phyloP scores from a whole-genome alignment of 2,113 vertebrate genomes.

The Pelmatolapia mariae region DNA sequence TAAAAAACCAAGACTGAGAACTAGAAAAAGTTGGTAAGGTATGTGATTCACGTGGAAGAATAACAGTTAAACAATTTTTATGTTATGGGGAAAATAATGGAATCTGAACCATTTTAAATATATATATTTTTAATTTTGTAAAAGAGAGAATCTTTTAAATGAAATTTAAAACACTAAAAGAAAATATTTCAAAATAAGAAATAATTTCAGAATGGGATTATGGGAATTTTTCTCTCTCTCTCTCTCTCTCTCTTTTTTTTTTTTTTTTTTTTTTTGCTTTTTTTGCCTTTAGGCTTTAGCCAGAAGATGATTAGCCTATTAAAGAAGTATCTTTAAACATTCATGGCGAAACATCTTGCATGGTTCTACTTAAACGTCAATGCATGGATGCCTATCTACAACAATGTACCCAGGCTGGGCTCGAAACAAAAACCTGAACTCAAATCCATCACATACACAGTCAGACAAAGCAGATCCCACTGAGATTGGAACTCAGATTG shows the following conservation, averaged over 20 bases:
- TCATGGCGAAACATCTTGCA: not conserved
- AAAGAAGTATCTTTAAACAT: not conserved
- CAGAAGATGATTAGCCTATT: not conserved
- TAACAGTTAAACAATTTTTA: not conserved
- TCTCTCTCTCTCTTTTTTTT: too few relatives aligned
- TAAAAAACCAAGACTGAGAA: not conserved
- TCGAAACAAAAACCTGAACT: not conserved
- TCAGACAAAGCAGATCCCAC: not conserved
- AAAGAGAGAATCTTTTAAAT: not conserved
- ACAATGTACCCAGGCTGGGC: not conserved
- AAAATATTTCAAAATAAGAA: not conserved
- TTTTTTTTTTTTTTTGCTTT: fast-evolving
- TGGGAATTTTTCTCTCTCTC: not conserved
- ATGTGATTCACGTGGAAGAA: not conserved
- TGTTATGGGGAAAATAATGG: not conserved
- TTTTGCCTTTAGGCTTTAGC: not conserved
- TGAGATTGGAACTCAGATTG: constrained; percentile 36
- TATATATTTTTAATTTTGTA: not conserved
- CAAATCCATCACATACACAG: not conserved
- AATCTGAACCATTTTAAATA: not conserved
- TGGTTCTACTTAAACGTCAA: not conserved
- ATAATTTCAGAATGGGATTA: not conserved
- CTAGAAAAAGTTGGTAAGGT: not conserved
- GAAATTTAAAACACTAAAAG: not conserved
- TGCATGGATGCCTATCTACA: not conserved